These are phyloP conservation scores for Crocuta crocuta DNA, from an alignment of 2,113 vertebrate genomes.

Conservation along the genomic window DNA sequence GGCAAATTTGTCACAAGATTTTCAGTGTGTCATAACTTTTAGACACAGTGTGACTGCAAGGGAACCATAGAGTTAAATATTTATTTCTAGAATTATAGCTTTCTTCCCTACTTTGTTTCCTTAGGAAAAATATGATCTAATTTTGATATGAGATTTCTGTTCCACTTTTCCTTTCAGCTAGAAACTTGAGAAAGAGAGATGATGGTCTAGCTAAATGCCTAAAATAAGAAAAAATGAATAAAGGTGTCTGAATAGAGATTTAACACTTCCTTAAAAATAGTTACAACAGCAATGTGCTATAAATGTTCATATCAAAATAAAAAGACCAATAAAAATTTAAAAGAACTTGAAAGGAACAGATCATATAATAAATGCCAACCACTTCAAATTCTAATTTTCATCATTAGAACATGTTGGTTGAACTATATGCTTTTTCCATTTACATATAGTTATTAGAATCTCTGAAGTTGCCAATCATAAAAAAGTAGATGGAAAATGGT, in stretches of 20 bases:
- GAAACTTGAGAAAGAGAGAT: background rate
- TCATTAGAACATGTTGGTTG: background rate
- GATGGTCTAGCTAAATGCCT: background rate
- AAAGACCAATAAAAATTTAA: background rate
- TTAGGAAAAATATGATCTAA: background rate
- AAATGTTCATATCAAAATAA: conserved; percentile 5
- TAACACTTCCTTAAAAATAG: background rate
- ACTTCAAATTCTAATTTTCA: background rate
- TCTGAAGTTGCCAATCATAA: background rate
- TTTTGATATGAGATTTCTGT: background rate
- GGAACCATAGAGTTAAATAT: background rate
- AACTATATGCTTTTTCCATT: background rate
- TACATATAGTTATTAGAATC: background rate
- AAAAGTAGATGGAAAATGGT: background rate
- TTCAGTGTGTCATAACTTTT: background rate
- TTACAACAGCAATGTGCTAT: background rate
- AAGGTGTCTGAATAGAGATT: background rate
- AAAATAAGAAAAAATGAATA: background rate
- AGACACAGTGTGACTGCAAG: background rate
- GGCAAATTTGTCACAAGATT: background rate
- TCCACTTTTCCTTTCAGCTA: background rate
- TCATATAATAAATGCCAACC: background rate
- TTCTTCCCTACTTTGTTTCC: background rate
- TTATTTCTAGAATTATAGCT: background rate
- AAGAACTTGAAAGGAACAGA: background rate